Percentiles rank a stretch among this genome's conserved stretches.
Conservation (phyloP, 2,797 vertebrate genomes). For the Phoxinus dragarum region DNA sequence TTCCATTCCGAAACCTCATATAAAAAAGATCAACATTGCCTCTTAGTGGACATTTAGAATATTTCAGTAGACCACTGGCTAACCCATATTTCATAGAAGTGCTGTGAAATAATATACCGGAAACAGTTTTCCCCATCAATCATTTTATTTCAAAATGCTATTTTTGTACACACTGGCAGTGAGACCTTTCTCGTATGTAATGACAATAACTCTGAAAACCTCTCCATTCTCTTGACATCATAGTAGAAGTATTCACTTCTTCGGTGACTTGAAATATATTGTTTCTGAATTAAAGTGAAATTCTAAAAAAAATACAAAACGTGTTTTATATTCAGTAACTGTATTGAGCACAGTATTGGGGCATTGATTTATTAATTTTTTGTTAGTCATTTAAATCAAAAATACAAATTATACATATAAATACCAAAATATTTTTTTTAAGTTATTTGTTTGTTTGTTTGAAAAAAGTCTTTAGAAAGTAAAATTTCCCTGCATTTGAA, state of each 20-base stretch:
- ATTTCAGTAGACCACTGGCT: not conserved
- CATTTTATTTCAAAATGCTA: not conserved
- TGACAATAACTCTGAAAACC: not conserved
- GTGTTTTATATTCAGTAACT: not conserved
- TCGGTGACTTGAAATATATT: not conserved
- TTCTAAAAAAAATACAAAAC: not conserved
- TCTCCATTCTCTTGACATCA: not conserved
- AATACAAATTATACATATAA: not conserved
- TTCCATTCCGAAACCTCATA: not conserved
- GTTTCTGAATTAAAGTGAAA: not conserved
- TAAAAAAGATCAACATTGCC: conserved; percentile 31
- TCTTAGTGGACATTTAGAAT: conserved; percentile 31
- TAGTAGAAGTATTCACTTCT: not conserved
- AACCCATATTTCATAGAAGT: not conserved
- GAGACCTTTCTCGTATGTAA: not conserved
- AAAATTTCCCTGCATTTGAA: not conserved
- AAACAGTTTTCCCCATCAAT: conserved; percentile 12
- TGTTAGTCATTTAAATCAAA: not conserved
- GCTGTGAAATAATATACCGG: not conserved
- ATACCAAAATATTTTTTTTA: not conserved
- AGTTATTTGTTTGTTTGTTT: no score
- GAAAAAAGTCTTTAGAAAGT: not conserved
- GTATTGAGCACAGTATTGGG: not conserved
- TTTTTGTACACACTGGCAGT: not conserved
- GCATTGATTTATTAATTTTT: not conserved